phyloP scores from a whole-genome alignment of 2,113 vertebrate species.

The Macaca nemestrina region DNA sequence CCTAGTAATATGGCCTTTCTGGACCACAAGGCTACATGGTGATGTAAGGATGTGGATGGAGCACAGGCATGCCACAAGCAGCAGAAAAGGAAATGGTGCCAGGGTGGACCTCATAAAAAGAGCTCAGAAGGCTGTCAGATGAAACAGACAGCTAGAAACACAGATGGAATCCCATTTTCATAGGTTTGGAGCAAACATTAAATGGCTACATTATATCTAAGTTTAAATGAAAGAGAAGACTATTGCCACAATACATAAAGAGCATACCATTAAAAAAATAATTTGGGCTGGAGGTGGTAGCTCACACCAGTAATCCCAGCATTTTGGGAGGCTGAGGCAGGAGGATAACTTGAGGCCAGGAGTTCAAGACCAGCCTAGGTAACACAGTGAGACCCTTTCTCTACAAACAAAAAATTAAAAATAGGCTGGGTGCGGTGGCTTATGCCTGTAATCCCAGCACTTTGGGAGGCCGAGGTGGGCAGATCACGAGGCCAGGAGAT shows the following conservation, averaged over 20 bases:
- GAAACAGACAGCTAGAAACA: neutral
- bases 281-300: neutral
- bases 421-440: no score
- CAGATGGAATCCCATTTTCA: neutral
- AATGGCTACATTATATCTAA: neutral
- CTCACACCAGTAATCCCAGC: neutral
- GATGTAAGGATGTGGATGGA: neutral
- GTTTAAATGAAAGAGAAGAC: slow-evolving; percentile 1
- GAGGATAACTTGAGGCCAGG: neutral
- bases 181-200: neutral
- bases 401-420: neutral
- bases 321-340: neutral
- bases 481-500: no score
- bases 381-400: neutral
- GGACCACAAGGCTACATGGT: neutral
- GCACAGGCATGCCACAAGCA: neutral
- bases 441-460: no score
- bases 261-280: neutral
- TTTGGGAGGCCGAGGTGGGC: no score
- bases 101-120: neutral
- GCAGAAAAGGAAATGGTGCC: neutral
- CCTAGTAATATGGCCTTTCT: neutral
- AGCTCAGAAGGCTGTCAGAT: neutral
- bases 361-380: neutral
- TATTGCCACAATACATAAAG: neutral